phyloP scores from a whole-genome alignment of 1,140 invertebrate genomes.

The Eumaeus atala region DNA sequence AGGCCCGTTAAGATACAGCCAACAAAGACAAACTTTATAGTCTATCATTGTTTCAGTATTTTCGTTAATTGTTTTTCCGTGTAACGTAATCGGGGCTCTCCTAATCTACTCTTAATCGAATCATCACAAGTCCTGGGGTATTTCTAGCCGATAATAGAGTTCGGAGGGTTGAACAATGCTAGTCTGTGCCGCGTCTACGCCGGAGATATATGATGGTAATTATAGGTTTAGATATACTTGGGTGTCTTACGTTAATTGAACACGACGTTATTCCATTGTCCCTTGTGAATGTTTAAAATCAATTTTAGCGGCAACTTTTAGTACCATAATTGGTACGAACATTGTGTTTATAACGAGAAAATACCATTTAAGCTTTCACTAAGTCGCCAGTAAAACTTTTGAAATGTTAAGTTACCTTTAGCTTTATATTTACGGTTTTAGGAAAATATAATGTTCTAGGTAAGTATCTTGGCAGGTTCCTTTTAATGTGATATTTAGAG shows the following conservation, averaged over 20 bases:
- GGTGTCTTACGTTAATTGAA: conserved; percentile 46
- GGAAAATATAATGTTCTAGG: no score
- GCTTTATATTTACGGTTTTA: no score
- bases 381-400: no score
- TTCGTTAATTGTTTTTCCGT: conserved; percentile 70
- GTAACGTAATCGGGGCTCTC: conserved; percentile 50
- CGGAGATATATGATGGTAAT: conserved; percentile 48
- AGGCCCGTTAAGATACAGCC: conserved; percentile 58
- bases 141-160: conserved; percentile 44
- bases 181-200: conserved; percentile 40
- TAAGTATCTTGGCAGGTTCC: no score
- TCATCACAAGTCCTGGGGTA: conserved; percentile 53
- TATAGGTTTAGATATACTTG: conserved; percentile 36
- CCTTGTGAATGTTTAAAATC: neutral
- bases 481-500: no score
- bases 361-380: no score
- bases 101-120: conserved; percentile 64
- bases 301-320: conserved; percentile 10
- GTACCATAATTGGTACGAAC: conserved; percentile 7
- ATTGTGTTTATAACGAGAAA: neutral
- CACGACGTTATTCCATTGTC: conserved; percentile 23
- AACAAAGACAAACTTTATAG: conserved; percentile 66
- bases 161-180: conserved; percentile 35
- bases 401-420: no score
- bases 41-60: conserved; percentile 62